phyloP scores from a whole-genome alignment of 2,797 vertebrate genomes.

The Danio choprae region DNA sequence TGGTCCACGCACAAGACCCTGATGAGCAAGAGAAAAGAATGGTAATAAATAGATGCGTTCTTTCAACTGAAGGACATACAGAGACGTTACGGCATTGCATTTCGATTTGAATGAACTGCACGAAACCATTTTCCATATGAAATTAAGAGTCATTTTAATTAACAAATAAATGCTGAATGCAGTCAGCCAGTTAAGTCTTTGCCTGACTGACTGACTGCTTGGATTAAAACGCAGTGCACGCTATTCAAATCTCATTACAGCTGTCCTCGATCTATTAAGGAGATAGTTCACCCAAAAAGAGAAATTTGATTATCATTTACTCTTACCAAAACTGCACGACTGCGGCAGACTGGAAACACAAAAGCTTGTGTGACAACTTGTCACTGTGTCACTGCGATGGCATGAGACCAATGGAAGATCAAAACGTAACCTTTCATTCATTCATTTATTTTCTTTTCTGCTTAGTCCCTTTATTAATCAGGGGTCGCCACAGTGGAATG shows the following conservation, averaged over 20 bases:
- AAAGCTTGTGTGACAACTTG: too few relatives aligned
- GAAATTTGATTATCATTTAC: neutral
- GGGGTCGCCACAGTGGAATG: too few relatives aligned
- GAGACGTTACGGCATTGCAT: neutral
- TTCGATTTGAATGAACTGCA: neutral
- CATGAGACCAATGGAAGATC: too few relatives aligned
- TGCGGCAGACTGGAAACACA: too few relatives aligned
- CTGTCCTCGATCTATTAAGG: neutral
- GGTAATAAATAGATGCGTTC: conserved; percentile 19
- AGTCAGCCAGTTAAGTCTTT: conserved; percentile 7
- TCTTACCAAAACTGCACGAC: too few relatives aligned
- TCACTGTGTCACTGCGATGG: too few relatives aligned
- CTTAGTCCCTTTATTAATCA: too few relatives aligned
- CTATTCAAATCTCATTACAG: conserved; percentile 1
- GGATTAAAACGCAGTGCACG: conserved; percentile 6
- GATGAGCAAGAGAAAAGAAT: conserved; percentile 36
- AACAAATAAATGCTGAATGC: conserved; percentile 12
- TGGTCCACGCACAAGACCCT: conserved; percentile 48
- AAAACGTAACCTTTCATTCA: too few relatives aligned
- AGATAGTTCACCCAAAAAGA: neutral
- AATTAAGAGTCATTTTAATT: conserved; percentile 15
- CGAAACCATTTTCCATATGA: conserved; percentile 8
- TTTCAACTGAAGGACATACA: conserved; percentile 7
- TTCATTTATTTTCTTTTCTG: too few relatives aligned
- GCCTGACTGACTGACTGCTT: conserved; percentile 15